phyloP scores from a whole-genome alignment of 2,888 invertebrate species.

The Drosophila pseudotakahashii region DNA sequence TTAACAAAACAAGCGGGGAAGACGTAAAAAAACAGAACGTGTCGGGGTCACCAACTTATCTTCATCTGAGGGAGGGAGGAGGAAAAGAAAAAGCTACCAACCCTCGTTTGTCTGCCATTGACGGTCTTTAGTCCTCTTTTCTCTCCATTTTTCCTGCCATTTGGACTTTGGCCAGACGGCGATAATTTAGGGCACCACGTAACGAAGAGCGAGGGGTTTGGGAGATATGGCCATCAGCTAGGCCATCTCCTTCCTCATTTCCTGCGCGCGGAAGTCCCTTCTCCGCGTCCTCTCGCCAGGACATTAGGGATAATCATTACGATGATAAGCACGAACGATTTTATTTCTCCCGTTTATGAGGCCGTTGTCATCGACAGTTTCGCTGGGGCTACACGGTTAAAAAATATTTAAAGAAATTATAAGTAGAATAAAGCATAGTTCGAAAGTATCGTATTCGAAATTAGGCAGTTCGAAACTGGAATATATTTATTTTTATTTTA shows the following conservation, averaged over 20 bases:
- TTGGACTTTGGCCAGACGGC: constrained; percentile 54
- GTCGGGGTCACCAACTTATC: constrained; percentile 65
- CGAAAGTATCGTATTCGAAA: too few relatives aligned
- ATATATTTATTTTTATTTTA: too few relatives aligned
- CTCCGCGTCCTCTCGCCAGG: constrained; percentile 33
- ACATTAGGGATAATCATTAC: constrained; percentile 77
- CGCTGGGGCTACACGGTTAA: constrained; percentile 3
- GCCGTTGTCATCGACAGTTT: constrained; percentile 67
- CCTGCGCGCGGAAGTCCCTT: constrained; percentile 53
- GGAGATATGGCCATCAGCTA: constrained; percentile 15
- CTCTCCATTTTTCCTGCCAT: constrained; percentile 22
- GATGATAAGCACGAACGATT: constrained; percentile 76
- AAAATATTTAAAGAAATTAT: neutral
- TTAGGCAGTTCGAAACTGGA: too few relatives aligned
- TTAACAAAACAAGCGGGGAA: constrained; percentile 52
- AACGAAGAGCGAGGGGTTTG: constrained; percentile 29
- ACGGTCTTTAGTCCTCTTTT: constrained; percentile 43
- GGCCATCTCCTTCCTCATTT: constrained; percentile 31
- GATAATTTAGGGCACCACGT: constrained; percentile 61
- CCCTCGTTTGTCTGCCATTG: constrained; percentile 64
- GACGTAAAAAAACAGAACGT: constrained; percentile 53
- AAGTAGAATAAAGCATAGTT: too few relatives aligned
- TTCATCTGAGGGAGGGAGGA: constrained; percentile 51
- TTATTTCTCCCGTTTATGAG: constrained; percentile 66
- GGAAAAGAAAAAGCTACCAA: too few relatives aligned